A percentile compares a stretch with the other conserved stretches of the same genome.
Evolutionary conservation across 2,888 invertebrate genomes (phyloP).

Genomic region (Acholoe squamosa): DNA sequence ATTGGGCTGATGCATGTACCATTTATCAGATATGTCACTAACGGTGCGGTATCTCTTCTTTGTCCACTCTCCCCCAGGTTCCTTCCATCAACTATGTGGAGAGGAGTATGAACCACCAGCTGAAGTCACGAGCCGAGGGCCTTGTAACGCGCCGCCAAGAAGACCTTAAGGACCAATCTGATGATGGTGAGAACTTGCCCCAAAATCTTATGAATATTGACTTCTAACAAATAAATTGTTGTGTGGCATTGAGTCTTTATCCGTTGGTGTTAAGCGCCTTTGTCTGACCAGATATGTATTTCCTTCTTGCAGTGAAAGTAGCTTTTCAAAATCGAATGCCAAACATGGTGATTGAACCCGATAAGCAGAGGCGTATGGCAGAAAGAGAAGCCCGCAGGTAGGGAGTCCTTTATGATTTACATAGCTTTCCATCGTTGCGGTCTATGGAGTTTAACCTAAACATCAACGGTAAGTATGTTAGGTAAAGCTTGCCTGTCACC

Average conservation of each 20-base stretch:
- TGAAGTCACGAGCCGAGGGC: constrained; percentile 88
- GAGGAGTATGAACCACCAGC: constrained; percentile 89
- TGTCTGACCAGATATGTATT: neutral
- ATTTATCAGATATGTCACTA: too few relatives aligned
- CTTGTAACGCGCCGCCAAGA: constrained; percentile 91
- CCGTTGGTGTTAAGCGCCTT: too few relatives aligned
- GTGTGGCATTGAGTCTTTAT: too few relatives aligned
- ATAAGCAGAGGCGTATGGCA: constrained; percentile 88
- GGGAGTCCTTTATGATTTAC: constrained; percentile 3
- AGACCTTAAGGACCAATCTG: constrained; percentile 96
- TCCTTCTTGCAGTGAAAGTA: constrained; percentile 2
- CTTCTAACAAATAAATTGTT: too few relatives aligned
- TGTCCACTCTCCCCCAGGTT: constrained; percentile 74
- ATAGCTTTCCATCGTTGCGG: neutral
- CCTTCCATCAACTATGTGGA: constrained; percentile 91
- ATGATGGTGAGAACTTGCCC: constrained; percentile 88
- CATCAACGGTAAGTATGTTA: too few relatives aligned
- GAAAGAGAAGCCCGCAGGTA: constrained; percentile 92
- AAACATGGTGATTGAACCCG: constrained; percentile 56
- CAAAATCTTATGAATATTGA: too few relatives aligned
- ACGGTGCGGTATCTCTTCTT: neutral
- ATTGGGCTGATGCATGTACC: too few relatives aligned
- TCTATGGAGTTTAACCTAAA: too few relatives aligned
- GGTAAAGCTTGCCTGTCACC: too few relatives aligned
- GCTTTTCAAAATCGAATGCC: constrained; percentile 13